Conservation (phyloP, 2,113 vertebrate species). For the Eurystomus gularis region DNA sequence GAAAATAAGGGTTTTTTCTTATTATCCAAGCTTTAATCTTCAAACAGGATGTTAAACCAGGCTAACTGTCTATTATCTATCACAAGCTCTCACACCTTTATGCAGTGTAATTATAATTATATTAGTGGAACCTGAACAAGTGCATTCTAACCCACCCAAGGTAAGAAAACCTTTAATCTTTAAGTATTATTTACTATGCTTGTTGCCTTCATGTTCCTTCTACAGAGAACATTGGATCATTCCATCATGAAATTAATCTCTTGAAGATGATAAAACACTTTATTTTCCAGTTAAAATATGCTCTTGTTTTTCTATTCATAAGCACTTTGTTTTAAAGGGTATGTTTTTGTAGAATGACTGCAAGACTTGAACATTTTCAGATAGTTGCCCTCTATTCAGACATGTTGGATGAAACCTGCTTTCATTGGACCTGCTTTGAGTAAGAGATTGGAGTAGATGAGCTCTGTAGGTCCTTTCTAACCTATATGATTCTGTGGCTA, state of each 20-base stretch:
- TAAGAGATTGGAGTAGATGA: not conserved
- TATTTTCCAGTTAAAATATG: not conserved
- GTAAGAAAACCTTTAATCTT: constrained; percentile 50
- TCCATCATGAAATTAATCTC: constrained; percentile 15
- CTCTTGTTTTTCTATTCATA: not conserved
- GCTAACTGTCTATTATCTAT: not conserved
- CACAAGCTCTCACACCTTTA: not conserved
- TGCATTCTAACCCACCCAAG: not conserved
- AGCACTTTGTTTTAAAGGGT: not conserved
- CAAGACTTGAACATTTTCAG: not conserved
- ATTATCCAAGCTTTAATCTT: constrained; percentile 33
- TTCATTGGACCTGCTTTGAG: not conserved
- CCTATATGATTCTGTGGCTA: not conserved
- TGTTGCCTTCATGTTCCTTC: constrained; percentile 9
- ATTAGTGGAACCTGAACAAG: constrained; percentile 15
- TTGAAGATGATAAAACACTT: not conserved
- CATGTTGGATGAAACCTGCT: not conserved
- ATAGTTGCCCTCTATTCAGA: not conserved
- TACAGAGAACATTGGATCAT: not conserved
- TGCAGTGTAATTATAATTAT: constrained; percentile 13
- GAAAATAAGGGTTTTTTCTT: not conserved
- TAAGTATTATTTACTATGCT: not conserved
- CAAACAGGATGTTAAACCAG: not conserved
- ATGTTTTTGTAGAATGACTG: not conserved
- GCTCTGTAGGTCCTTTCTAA: not conserved